Conservation (phyloP, 2,888 invertebrate species). For the Tetranychus piercei region DNA sequence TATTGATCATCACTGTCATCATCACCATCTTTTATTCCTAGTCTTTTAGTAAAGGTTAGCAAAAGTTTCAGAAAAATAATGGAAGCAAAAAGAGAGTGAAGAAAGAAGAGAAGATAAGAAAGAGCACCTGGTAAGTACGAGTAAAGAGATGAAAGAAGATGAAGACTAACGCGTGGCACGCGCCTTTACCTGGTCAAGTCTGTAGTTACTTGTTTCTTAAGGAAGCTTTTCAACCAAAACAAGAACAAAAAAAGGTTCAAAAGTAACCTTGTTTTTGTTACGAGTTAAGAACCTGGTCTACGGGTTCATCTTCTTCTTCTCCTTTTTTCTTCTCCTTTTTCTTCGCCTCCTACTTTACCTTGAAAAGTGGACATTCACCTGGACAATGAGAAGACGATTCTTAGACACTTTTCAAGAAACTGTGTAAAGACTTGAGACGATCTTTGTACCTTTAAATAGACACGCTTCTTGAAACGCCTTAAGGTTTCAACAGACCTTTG, state of each 20-base stretch:
- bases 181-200: neutral
- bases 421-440: neutral
- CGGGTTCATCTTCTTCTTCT: neutral
- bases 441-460: neutral
- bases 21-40: neutral
- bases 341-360: neutral
- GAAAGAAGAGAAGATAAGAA: neutral
- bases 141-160: neutral
- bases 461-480: neutral
- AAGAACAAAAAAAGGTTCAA: neutral
- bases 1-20: neutral
- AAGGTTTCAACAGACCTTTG: neutral
- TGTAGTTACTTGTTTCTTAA: neutral
- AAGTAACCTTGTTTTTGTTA: neutral
- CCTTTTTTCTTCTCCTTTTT: no score
- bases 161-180: neutral
- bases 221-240: neutral
- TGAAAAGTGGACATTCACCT: neutral
- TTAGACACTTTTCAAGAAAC: neutral
- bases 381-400: neutral
- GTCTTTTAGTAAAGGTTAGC: neutral
- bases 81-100: neutral
- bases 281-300: neutral
- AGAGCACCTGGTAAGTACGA: neutral
- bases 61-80: neutral